A percentile compares a stretch with the other conserved stretches of the same genome.
These are phyloP conservation scores for Phenganax stokvisi DNA, from an alignment of 92 coral and sea anemone genomes.

Conservation along the genomic window DNA sequence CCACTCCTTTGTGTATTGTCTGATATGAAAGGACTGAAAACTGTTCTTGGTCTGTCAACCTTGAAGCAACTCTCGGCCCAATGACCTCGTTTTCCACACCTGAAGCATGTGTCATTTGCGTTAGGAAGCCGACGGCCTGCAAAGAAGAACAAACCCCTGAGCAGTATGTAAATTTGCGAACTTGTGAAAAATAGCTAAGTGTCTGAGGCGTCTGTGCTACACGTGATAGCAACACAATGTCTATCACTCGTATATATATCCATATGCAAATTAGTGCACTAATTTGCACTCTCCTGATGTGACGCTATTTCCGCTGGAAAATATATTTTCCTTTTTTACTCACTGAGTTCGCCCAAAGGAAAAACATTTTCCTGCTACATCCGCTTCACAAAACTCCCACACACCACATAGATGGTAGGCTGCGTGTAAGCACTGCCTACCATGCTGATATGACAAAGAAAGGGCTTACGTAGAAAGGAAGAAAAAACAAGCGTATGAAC, in stretches of 20 bases:
- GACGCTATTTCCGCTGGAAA: background rate
- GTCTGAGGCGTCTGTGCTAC: background rate
- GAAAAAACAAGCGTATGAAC: too few species aligned
- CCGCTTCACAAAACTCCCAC: too few species aligned
- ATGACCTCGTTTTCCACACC: constrained; percentile 52
- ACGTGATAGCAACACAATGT: background rate
- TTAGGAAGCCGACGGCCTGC: constrained; percentile 49
- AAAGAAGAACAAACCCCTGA: constrained; percentile 7
- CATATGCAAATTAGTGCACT: background rate
- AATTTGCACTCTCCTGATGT: background rate
- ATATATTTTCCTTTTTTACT: background rate
- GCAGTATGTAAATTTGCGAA: background rate
- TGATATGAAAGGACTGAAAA: background rate
- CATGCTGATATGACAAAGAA: background rate
- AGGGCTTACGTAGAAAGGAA: background rate
- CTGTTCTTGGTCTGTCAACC: constrained; percentile 17
- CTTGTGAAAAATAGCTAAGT: background rate
- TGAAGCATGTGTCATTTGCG: constrained; percentile 39
- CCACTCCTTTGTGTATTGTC: background rate
- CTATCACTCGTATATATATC: background rate
- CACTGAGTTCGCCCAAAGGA: background rate
- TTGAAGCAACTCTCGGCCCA: constrained; percentile 36
- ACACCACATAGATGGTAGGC: background rate
- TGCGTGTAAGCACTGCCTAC: constrained; percentile 1
- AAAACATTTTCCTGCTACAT: too few species aligned